A percentile compares a stretch with the other conserved stretches of the same genome.
phyloP scores from a whole-genome alignment of 2,113 vertebrate genomes.

The Vidua macroura region DNA sequence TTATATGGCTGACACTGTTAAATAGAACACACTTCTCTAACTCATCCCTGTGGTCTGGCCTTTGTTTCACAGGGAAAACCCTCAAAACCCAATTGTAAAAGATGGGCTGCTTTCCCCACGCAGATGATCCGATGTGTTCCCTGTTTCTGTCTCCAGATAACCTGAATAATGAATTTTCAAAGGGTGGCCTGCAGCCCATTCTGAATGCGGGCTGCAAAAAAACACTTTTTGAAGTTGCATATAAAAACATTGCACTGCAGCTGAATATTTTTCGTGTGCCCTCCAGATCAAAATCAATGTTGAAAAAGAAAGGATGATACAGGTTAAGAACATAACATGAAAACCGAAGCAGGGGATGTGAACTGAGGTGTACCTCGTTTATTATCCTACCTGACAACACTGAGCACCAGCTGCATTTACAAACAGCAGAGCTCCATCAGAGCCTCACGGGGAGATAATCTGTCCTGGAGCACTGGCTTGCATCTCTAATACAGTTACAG shows the following conservation, averaged over 20 bases:
- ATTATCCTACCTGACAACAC: slow-evolving; percentile 34
- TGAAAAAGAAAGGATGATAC: not conserved
- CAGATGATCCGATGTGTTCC: not conserved
- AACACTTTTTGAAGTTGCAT: not conserved
- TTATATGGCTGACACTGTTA: slow-evolving; percentile 53
- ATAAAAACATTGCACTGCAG: not conserved
- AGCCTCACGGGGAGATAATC: slow-evolving; percentile 4
- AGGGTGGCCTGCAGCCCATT: not conserved
- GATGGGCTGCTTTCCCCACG: not conserved
- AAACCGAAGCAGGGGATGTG: not conserved
- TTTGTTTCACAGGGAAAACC: slow-evolving; percentile 25
- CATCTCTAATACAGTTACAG: slow-evolving; percentile 7
- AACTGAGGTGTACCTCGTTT: slow-evolving; percentile 32
- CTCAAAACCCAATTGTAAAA: not conserved
- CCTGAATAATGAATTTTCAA: not conserved
- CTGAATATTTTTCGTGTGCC: not conserved
- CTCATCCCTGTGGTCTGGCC: slow-evolving; percentile 31
- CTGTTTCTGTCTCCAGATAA: not conserved
- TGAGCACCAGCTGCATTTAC: slow-evolving; percentile 8
- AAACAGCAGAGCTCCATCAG: not conserved
- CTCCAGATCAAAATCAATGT: slow-evolving; percentile 40
- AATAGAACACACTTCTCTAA: slow-evolving; percentile 47
- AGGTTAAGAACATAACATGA: slow-evolving; percentile 36
- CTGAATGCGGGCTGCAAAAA: not conserved
- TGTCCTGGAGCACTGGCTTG: slow-evolving; percentile 41